Percentiles rank a stretch among this genome's conserved stretches.
Evolutionary conservation across 2,797 vertebrate genomes (phyloP).

Genomic region (Oryzias sinensis): DNA sequence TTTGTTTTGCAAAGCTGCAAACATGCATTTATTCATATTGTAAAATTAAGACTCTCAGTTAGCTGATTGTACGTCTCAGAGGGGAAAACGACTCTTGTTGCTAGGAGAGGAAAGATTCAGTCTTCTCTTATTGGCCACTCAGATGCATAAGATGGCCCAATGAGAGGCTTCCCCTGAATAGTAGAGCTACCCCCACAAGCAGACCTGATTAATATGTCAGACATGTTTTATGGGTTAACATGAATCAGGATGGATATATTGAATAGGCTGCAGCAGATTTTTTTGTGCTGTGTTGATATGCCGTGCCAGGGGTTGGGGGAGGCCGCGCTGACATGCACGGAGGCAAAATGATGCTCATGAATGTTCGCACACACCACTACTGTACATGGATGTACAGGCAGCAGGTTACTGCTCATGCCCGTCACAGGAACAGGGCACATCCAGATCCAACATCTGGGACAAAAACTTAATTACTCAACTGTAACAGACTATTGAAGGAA

Average conservation of each 20-base stretch:
- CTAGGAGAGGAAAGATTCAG: slow-evolving; percentile 88
- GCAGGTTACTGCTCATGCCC: too few species aligned
- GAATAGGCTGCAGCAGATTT: slow-evolving; percentile 65
- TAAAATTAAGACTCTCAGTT: slow-evolving; percentile 89
- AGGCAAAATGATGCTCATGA: slow-evolving; percentile 51
- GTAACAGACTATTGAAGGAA: too few species aligned
- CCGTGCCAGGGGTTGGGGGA: slow-evolving; percentile 17
- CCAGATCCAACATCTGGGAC: too few species aligned
- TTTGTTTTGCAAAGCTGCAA: slow-evolving; percentile 66
- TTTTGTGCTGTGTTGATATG: slow-evolving; percentile 19
- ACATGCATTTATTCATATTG: slow-evolving; percentile 85
- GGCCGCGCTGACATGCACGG: slow-evolving; percentile 25
- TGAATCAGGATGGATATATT: slow-evolving; percentile 72
- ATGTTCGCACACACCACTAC: slow-evolving; percentile 27
- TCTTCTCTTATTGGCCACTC: slow-evolving; percentile 79
- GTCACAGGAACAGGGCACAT: too few species aligned
- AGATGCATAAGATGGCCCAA: slow-evolving; percentile 79
- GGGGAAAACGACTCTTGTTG: slow-evolving; percentile 84
- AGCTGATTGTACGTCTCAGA: slow-evolving; percentile 76
- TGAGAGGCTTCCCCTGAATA: slow-evolving; percentile 60
- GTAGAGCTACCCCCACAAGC: slow-evolving; percentile 69
- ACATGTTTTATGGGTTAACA: slow-evolving; percentile 82
- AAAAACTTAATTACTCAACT: too few species aligned
- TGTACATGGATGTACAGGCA: slow-evolving; percentile 11
- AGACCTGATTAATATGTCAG: slow-evolving; percentile 85